A percentile compares a stretch with the other conserved stretches of the same genome.
Evolutionary conservation across 2,113 vertebrate species (phyloP).

Genomic region (Halcyon malimbica): DNA sequence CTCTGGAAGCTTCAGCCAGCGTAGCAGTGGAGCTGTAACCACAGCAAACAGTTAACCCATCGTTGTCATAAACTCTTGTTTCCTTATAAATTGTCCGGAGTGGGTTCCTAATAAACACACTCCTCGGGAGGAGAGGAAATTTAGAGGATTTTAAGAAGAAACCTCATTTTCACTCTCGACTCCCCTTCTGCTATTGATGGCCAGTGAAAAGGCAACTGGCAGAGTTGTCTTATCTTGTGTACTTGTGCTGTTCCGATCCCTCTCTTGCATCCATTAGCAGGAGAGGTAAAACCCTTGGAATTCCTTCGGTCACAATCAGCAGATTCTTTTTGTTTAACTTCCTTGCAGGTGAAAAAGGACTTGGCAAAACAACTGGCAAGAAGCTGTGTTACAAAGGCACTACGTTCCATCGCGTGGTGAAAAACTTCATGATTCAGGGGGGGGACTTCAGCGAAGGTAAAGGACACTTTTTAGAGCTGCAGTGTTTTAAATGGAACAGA

Average conservation of each 20-base stretch:
- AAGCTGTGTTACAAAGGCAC: slow-evolving; percentile 98
- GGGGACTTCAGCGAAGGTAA: slow-evolving; percentile 99
- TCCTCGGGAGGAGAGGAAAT: fast-evolving
- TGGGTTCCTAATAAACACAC: background rate
- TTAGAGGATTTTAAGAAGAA: background rate
- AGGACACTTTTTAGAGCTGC: background rate
- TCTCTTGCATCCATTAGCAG: background rate
- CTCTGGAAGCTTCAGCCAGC: background rate
- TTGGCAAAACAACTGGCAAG: slow-evolving; percentile 94
- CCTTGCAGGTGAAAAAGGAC: slow-evolving; percentile 90
- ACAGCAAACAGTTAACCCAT: background rate
- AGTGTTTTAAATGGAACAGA: background rate
- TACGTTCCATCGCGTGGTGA: slow-evolving; percentile 97
- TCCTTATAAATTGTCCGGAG: background rate
- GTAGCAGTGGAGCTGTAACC: background rate
- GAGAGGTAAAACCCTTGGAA: background rate
- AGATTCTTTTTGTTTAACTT: background rate
- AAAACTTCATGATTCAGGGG: slow-evolving; percentile 99
- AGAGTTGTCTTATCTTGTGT: background rate
- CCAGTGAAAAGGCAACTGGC: background rate
- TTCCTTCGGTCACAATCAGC: background rate
- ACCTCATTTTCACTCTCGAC: background rate
- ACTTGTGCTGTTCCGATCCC: background rate
- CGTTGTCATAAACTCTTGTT: background rate
- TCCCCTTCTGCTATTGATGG: background rate